A percentile compares a stretch with the other conserved stretches of the same genome.
Evolutionary conservation across 2,797 vertebrate species (phyloP).

Genomic region (Tokudaia muenninki): DNA sequence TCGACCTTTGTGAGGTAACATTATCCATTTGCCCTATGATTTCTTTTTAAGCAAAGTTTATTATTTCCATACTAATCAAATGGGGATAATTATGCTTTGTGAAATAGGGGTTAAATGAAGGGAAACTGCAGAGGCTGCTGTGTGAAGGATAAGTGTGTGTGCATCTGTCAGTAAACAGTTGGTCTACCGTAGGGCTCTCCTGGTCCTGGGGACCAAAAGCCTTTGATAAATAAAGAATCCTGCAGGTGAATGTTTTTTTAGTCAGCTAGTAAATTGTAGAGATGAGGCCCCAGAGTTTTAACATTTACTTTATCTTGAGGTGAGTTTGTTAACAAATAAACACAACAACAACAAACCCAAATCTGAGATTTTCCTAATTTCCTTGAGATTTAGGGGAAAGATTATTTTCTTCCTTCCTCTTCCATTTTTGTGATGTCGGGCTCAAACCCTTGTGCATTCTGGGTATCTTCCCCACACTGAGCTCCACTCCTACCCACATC

Average conservation of each 20-base stretch:
- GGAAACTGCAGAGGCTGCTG: background rate
- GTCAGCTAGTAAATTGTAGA: background rate
- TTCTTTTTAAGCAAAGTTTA: background rate
- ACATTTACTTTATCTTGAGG: slow-evolving; percentile 48
- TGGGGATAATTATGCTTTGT: background rate
- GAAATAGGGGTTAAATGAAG: background rate
- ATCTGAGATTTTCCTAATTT: background rate
- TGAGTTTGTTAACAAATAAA: background rate
- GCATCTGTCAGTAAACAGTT: background rate
- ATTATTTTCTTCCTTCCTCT: background rate
- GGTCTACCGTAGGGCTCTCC: background rate
- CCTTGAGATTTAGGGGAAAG: background rate
- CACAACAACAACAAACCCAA: background rate
- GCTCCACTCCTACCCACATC: background rate
- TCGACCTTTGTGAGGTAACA: slow-evolving; percentile 60
- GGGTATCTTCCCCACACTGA: background rate
- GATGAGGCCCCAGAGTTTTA: background rate
- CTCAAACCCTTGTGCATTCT: background rate
- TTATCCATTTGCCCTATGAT: background rate
- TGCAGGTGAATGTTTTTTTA: background rate
- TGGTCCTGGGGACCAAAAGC: background rate
- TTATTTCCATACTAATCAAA: background rate
- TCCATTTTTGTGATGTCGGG: background rate
- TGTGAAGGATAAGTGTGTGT: background rate
- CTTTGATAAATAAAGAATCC: background rate